These are phyloP conservation scores for Drosophila nr. perissopoda DNA, from an alignment of 2,888 invertebrate genomes.

Conservation along the genomic window DNA sequence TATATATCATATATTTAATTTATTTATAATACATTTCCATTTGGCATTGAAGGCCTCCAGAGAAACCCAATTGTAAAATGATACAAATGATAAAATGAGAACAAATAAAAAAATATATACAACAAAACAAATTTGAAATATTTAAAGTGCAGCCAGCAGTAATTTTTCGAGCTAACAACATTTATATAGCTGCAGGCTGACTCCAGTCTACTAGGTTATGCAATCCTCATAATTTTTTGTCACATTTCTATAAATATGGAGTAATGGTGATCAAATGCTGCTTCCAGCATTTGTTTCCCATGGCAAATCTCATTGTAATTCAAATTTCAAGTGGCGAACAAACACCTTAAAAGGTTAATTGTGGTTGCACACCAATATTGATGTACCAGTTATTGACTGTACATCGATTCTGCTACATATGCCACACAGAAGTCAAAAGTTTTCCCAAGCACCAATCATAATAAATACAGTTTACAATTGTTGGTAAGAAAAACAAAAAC, in stretches of 20 bases:
- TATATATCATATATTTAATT: too few relatives aligned
- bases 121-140: too few relatives aligned
- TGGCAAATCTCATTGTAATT: constrained; percentile 11
- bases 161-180: too few relatives aligned
- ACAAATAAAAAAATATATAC: too few relatives aligned
- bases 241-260: background rate
- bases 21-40: too few relatives aligned
- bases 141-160: too few relatives aligned
- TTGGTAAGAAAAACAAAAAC: constrained; percentile 22
- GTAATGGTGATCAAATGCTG: background rate
- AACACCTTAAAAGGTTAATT: constrained; percentile 60
- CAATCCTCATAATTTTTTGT: background rate
- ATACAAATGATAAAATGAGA: too few relatives aligned
- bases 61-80: too few relatives aligned
- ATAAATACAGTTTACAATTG: constrained; percentile 73
- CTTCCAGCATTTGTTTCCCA: constrained; percentile 19
- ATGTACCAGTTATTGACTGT: constrained; percentile 30
- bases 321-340: constrained; percentile 6
- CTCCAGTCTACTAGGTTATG: too few relatives aligned
- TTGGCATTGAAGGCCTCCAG: too few relatives aligned
- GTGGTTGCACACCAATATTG: constrained; percentile 9
- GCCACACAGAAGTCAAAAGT: constrained; percentile 56
- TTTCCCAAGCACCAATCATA: constrained; percentile 71
- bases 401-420: constrained; percentile 24
- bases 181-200: too few relatives aligned